phyloP scores from a whole-genome alignment of 2,797 vertebrate species.

The Otolemur crassicaudatus region DNA sequence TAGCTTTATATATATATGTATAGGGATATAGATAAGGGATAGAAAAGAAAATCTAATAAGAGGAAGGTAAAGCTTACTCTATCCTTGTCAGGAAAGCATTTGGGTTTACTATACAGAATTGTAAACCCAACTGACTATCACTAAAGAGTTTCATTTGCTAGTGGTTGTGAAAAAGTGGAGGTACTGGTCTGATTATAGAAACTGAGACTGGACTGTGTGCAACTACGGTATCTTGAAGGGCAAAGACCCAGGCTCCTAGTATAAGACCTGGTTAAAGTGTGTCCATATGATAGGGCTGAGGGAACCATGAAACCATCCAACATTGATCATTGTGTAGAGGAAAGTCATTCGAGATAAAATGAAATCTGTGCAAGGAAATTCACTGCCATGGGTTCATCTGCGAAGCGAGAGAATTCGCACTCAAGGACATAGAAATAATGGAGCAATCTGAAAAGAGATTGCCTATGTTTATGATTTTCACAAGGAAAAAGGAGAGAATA shows the following conservation, averaged over 20 bases:
- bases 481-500: constrained; percentile 17
- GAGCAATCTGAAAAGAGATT: background rate
- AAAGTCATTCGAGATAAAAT: background rate
- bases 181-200: background rate
- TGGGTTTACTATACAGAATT: background rate
- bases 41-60: background rate
- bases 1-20: background rate
- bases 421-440: background rate
- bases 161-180: background rate
- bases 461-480: constrained; percentile 25
- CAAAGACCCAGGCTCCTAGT: background rate
- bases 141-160: background rate
- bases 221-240: background rate
- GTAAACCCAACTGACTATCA: background rate
- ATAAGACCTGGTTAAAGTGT: background rate
- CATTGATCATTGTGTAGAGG: background rate
- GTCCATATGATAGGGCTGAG: background rate
- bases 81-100: background rate
- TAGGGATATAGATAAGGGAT: background rate
- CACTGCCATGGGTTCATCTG: background rate
- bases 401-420: background rate
- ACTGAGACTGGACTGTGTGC: background rate
- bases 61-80: background rate
- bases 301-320: background rate
- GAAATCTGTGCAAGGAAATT: background rate